These are phyloP conservation scores for Yponomeuta plumbellus DNA, from an alignment of 2,888 invertebrate genomes.

Conservation along the genomic window DNA sequence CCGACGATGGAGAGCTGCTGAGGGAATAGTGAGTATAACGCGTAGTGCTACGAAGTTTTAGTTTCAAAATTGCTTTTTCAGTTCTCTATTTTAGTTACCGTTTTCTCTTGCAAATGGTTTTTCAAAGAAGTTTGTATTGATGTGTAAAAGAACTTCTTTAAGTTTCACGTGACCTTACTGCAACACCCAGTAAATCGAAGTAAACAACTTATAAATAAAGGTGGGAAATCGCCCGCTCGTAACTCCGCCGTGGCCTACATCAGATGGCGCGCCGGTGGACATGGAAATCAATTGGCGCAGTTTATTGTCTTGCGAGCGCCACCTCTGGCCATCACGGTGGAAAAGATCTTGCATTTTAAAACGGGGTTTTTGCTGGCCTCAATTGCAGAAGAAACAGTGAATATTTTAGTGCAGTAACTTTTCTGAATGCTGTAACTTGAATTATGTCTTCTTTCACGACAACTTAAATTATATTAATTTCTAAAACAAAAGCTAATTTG, in stretches of 20 bases:
- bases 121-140: no score
- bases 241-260: conserved; percentile 52
- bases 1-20: no score
- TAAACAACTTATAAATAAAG: not conserved
- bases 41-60: no score
- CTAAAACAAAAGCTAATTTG: no score
- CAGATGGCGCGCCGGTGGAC: conserved; percentile 43
- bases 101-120: no score
- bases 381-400: not conserved
- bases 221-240: conserved; percentile 26
- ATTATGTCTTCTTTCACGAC: not conserved
- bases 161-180: no score
- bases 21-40: no score
- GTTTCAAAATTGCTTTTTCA: no score
- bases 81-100: no score
- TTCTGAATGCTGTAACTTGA: not conserved
- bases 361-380: conserved; percentile 10
- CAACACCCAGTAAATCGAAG: not conserved
- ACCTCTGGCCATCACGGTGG: conserved; percentile 50
- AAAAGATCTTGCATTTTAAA: not conserved
- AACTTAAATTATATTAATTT: no score
- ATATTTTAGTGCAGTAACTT: not conserved
- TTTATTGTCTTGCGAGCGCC: conserved; percentile 39
- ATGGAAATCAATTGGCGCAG: conserved; percentile 60
- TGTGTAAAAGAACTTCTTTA: no score